Evolutionary conservation across 2,113 vertebrate species (phyloP), one percentile per base, ranked within the genome.

Genomic region (Jaculus jaculus): DNA sequence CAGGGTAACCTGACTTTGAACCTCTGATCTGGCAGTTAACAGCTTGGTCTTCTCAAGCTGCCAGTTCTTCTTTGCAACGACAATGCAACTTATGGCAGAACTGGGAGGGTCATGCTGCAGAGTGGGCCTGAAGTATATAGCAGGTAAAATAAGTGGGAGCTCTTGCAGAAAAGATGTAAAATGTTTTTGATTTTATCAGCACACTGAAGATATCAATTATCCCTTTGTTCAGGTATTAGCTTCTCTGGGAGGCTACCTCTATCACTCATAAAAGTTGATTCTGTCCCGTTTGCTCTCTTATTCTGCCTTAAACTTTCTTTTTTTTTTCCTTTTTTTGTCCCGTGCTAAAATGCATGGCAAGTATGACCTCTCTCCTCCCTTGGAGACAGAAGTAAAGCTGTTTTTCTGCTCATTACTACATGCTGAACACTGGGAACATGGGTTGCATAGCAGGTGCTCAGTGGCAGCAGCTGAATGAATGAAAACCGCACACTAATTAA

Each of bases 31-130:
- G 72, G 28, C 15, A 69, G 15, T 83, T 73, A 73, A 58, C 65
- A 68, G 23, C 9, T 63, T 86, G 32, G 58, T 73, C 26, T 51
- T 86, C 78, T 73, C 5, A 24, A 92, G 34, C 65, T 92, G 87
- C 58, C 47, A 69, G 51, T 90, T 97, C 26, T 18, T 93, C 34
- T 90, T 88, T 65, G 20, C 81, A 65, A 92, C 68, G 60, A 39
- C 71, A 72, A n/a, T 61, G 73, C 3, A 75, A 77, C 63, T 37
- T 37, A 66, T 51, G 81, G 42, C 68, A 39, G 54, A 89, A 54
- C 39, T 87, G 34, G 73, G 81, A 87, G 24, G 51, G 74, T 94
- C 60, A 79, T n/a, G 80, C 88, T 20, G 80, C n/a, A 73, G 84
- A 21, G 8, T 28, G 20, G 85, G 77, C 20, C 32, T 93, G 28